phyloP scores from a whole-genome alignment of 1,140 invertebrate species.

The Andrena cerasifolii region DNA sequence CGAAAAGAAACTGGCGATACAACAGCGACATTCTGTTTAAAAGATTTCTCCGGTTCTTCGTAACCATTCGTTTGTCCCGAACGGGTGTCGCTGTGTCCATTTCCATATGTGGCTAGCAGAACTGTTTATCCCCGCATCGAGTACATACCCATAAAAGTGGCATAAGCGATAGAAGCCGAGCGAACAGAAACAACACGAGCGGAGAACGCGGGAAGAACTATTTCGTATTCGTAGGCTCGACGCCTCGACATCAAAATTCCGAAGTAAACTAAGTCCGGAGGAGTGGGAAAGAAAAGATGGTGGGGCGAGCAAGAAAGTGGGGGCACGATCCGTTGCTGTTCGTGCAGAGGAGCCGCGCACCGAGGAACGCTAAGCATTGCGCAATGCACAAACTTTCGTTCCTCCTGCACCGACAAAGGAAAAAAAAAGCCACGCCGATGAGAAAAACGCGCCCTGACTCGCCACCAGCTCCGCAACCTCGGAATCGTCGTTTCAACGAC shows the following conservation, averaged over 20 bases:
- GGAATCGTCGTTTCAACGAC: background rate
- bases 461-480: background rate
- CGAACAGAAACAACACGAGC: background rate
- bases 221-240: slow-evolving; percentile 1
- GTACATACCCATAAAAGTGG: background rate
- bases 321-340: slow-evolving; percentile 65
- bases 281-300: slow-evolving; percentile 18
- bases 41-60: no score
- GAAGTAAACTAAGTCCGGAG: background rate
- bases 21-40: no score
- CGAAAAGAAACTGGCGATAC: no score
- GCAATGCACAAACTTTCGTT: slow-evolving; percentile 77
- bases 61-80: no score
- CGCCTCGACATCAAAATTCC: background rate
- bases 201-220: slow-evolving; percentile 20
- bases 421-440: slow-evolving; percentile 29
- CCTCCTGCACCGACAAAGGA: slow-evolving; percentile 34
- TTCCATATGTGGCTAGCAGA: no score
- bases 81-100: no score
- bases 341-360: slow-evolving; percentile 56
- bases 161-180: background rate
- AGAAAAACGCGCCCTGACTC: slow-evolving; percentile 29
- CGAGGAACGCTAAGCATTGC: slow-evolving; percentile 72
- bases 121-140: background rate
- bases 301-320: slow-evolving; percentile 29